Evolutionary conservation across 2,797 vertebrate genomes (phyloP).

Genomic region (Pangasius macronema): DNA sequence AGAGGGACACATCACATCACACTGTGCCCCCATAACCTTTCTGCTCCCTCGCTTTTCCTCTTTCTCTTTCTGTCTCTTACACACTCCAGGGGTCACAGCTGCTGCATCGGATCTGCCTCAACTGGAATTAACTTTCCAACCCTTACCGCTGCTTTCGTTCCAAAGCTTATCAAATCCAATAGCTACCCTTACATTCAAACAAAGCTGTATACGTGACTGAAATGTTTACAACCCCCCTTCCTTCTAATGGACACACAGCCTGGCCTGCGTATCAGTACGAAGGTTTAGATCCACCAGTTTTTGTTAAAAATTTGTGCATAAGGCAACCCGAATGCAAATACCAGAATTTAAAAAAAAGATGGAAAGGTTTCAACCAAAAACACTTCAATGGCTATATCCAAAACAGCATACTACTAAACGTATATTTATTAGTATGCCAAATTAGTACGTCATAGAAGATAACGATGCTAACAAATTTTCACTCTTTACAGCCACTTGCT

Average conservation of each 20-base stretch:
- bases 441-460: no score
- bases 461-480: not conserved
- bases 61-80: conserved; percentile 11
- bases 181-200: not conserved
- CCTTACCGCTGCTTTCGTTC: conserved; percentile 9
- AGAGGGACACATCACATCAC: conserved; percentile 23
- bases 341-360: not conserved
- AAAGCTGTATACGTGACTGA: not conserved
- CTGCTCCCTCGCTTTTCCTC: conserved; percentile 39
- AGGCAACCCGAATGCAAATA: not conserved
- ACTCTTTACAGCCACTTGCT: not conserved
- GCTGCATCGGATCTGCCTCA: conserved; percentile 26
- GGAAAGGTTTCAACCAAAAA: not conserved
- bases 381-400: not conserved
- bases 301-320: not conserved
- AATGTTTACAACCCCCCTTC: not conserved
- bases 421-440: not conserved
- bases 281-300: no score
- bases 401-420: not conserved
- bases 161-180: conserved; percentile 5
- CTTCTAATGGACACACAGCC: not conserved
- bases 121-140: conserved; percentile 29
- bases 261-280: not conserved
- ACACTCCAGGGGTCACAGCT: conserved; percentile 16
- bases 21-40: conserved; percentile 7